Conservation (phyloP, 1,140 invertebrate genomes). For the Drosophila bocqueti region DNA sequence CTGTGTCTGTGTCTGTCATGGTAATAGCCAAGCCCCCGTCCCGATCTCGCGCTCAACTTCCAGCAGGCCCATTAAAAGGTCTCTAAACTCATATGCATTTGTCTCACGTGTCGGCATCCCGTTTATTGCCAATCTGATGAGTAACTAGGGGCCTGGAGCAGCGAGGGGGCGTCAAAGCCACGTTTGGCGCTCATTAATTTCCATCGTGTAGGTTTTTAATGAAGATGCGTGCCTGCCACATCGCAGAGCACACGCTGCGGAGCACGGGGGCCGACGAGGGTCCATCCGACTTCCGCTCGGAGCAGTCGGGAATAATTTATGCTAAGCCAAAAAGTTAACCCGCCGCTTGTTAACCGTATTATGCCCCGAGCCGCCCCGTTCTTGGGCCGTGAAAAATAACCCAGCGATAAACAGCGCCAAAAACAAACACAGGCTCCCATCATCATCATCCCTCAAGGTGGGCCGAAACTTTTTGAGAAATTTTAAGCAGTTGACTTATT, state of each 20-base stretch:
- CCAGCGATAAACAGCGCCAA: slow-evolving; percentile 11
- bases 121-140: slow-evolving; percentile 71
- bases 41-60: slow-evolving; percentile 4
- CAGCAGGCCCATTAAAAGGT: slow-evolving; percentile 56
- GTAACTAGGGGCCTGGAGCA: not conserved
- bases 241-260: slow-evolving; percentile 13
- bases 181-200: slow-evolving; percentile 76
- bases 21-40: slow-evolving; percentile 51
- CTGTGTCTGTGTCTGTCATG: slow-evolving; percentile 47
- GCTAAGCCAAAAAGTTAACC: slow-evolving; percentile 75
- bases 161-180: slow-evolving; percentile 30
- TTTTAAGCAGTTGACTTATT: slow-evolving; percentile 63
- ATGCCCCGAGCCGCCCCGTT: slow-evolving; percentile 34
- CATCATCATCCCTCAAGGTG: slow-evolving; percentile 28
- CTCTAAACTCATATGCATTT: slow-evolving; percentile 78
- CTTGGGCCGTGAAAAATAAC: slow-evolving; percentile 34
- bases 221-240: slow-evolving; percentile 63
- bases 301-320: slow-evolving; percentile 66
- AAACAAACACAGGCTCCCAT: slow-evolving; percentile 10
- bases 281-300: slow-evolving; percentile 19
- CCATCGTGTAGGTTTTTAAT: slow-evolving; percentile 77
- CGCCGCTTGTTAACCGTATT: slow-evolving; percentile 63
- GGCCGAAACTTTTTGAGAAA: slow-evolving; percentile 26
- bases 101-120: slow-evolving; percentile 68
- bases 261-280: not conserved